These are phyloP conservation scores for Diploscapter pachys DNA, from an alignment of 1,140 invertebrate genomes.

Conservation along the genomic window DNA sequence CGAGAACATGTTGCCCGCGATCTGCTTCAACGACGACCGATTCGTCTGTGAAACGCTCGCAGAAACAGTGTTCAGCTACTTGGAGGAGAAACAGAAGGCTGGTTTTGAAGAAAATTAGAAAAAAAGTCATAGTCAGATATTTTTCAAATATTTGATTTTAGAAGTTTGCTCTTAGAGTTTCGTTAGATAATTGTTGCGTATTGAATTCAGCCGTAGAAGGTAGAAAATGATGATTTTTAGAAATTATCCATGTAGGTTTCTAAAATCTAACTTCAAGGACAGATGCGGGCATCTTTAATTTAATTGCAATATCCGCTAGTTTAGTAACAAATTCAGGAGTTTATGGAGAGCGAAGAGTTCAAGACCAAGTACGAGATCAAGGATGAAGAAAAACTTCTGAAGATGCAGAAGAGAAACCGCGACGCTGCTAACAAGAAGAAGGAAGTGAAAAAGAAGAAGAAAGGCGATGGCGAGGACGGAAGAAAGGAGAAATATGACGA, in stretches of 20 bases:
- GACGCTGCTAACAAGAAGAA: conserved; percentile 50
- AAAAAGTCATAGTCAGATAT: not conserved
- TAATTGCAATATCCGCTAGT: conserved; percentile 36
- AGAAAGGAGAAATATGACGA: conserved; percentile 30
- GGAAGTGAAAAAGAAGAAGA: conserved; percentile 46
- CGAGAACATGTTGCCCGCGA: conserved; percentile 47
- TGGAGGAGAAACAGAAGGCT: conserved; percentile 16
- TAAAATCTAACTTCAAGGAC: not conserved
- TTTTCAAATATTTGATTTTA: not conserved
- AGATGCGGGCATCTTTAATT: not conserved
- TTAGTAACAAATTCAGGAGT: conserved; percentile 15
- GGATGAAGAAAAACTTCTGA: conserved; percentile 48
- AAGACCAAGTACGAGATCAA: conserved; percentile 42
- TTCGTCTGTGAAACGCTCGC: conserved; percentile 53
- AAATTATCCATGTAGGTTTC: too few relatives aligned
- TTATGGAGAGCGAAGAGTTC: conserved; percentile 47
- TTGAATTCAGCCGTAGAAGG: too few relatives aligned
- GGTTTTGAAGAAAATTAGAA: conserved; percentile 1
- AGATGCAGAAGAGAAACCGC: conserved; percentile 50
- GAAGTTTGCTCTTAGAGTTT: not conserved
- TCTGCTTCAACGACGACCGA: conserved; percentile 58
- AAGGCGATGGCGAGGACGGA: conserved; percentile 44
- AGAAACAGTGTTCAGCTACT: conserved; percentile 43
- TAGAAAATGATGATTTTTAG: too few relatives aligned
- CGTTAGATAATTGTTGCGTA: too few relatives aligned